Percentiles rank a stretch among this genome's conserved stretches.
Conservation (phyloP, 2,113 vertebrate genomes). For the Oenanthe melanoleuca region DNA sequence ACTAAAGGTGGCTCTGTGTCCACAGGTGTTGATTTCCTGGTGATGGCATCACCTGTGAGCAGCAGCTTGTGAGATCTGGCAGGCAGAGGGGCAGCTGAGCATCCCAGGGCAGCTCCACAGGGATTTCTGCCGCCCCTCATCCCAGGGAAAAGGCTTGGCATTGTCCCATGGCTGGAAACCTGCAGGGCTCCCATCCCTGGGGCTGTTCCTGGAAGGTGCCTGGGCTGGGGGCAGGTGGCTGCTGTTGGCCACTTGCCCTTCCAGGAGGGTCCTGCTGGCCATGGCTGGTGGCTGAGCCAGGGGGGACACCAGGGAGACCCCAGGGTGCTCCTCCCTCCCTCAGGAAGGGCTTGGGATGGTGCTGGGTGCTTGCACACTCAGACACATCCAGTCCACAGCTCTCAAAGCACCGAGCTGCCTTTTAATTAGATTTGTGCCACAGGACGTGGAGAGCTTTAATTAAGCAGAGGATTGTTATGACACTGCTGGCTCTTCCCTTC, state of each 20-base stretch:
- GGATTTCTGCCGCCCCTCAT: not conserved
- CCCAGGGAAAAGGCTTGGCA: not conserved
- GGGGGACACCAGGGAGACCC: not conserved
- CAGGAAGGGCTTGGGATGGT: not conserved
- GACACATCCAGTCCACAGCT: not conserved
- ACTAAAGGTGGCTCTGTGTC: not conserved
- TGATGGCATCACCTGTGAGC: rapidly evolving
- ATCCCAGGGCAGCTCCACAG: not conserved
- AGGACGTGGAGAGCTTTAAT: conserved; percentile 26
- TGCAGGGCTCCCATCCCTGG: rapidly evolving
- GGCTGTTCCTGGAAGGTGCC: not conserved
- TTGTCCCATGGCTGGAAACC: rapidly evolving
- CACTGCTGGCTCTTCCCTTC: conserved; percentile 13
- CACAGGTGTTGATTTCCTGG: not conserved
- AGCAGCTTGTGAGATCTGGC: rapidly evolving
- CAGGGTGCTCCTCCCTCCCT: not conserved
- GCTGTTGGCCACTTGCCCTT: rapidly evolving
- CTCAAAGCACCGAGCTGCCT: not conserved
- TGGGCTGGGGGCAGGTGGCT: no score
- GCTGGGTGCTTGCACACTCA: not conserved
- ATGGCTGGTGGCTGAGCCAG: rapidly evolving
- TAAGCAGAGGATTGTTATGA: not conserved
- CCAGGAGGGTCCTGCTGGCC: not conserved
- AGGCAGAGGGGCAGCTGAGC: not conserved
- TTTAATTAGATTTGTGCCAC: conserved; percentile 42